A percentile compares a stretch with the other conserved stretches of the same genome.
Evolutionary conservation across 1,140 invertebrate genomes (phyloP).

Genomic region (Drosophila takahashii): DNA sequence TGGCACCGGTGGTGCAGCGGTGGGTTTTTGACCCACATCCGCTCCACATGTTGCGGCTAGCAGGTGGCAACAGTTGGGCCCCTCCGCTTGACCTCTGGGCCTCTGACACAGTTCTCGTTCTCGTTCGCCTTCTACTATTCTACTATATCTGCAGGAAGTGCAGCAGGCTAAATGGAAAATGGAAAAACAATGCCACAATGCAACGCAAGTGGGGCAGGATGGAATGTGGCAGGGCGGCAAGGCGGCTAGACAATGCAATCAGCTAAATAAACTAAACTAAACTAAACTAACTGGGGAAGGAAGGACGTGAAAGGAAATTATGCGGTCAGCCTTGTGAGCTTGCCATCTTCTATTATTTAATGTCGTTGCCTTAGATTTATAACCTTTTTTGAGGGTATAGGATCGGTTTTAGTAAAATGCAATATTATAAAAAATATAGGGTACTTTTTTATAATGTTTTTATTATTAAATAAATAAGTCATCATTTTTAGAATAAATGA

Average conservation of each 20-base stretch:
- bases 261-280: slow-evolving; percentile 35
- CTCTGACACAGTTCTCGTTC: slow-evolving; percentile 50
- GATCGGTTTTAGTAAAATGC: neutral
- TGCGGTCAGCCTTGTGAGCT: slow-evolving; percentile 8
- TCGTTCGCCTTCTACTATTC: neutral
- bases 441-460: too few relatives aligned
- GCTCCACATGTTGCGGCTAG: slow-evolving; percentile 19
- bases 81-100: slow-evolving; percentile 51
- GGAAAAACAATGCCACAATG: slow-evolving; percentile 20
- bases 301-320: slow-evolving; percentile 7
- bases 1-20: neutral
- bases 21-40: slow-evolving; percentile 27
- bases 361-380: neutral
- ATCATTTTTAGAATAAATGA: neutral
- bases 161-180: slow-evolving; percentile 38
- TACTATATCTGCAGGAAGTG: slow-evolving; percentile 53
- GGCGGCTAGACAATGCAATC: slow-evolving; percentile 40
- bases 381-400: neutral
- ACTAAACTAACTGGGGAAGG: neutral
- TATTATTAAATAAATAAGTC: too few relatives aligned
- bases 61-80: slow-evolving; percentile 33
- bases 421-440: too few relatives aligned
- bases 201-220: slow-evolving; percentile 1
- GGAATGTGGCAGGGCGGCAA: neutral
- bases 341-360: slow-evolving; percentile 5